Evolutionary conservation across 53 echinoderm and acorn worm genomes (phyloP).

Genomic region (Paelopatides confundens): DNA sequence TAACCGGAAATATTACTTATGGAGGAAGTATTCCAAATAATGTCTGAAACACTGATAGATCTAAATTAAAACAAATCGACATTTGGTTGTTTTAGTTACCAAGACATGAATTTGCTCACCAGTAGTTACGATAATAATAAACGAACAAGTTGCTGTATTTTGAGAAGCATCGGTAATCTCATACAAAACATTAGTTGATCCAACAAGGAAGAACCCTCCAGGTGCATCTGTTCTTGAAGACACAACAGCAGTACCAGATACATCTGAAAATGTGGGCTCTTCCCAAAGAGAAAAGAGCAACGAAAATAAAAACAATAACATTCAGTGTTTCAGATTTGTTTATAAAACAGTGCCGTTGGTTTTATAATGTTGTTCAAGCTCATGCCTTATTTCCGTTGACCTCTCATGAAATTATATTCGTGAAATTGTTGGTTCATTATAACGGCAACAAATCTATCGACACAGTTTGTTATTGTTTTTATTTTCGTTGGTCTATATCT

Average conservation of each 20-base stretch:
- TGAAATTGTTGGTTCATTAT: too few relatives aligned
- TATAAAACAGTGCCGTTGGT: too few relatives aligned
- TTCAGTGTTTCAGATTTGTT: constrained; percentile 4
- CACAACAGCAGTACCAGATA: constrained; percentile 35
- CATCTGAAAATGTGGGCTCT: constrained; percentile 50
- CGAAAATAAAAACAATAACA: background rate
- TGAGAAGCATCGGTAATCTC: background rate
- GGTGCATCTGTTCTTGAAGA: background rate
- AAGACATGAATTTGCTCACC: constrained; percentile 19
- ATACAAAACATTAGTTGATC: constrained; percentile 34
- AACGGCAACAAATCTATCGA: too few relatives aligned
- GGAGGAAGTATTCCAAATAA: too few relatives aligned
- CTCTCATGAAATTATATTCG: too few relatives aligned
- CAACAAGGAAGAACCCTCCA: background rate
- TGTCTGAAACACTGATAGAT: too few relatives aligned
- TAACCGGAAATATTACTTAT: too few relatives aligned
- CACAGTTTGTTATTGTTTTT: too few relatives aligned
- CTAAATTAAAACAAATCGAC: too few relatives aligned
- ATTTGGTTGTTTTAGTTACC: background rate
- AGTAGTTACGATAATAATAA: background rate
- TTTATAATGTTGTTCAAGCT: too few relatives aligned
- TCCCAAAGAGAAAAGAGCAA: constrained; percentile 51
- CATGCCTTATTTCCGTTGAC: too few relatives aligned
- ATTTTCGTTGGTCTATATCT: too few relatives aligned
- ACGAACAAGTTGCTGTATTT: constrained; percentile 21